A percentile compares a stretch with the other conserved stretches of the same genome.
Conservation (phyloP, 2,797 vertebrate species). For the Luscinia megarhynchos region DNA sequence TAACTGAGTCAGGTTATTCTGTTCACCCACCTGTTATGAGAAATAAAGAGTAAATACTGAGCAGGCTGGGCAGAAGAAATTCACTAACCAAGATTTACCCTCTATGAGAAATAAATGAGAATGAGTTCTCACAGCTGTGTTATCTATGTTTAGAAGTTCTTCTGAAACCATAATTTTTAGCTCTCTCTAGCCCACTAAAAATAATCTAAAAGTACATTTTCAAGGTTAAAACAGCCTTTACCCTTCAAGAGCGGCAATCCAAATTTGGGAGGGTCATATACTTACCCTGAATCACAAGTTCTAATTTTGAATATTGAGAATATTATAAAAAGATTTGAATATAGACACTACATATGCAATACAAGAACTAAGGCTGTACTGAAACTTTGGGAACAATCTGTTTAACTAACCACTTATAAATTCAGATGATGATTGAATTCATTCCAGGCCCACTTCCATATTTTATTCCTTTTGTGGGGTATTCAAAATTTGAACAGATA, state of each 20-base stretch:
- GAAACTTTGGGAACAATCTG: background rate
- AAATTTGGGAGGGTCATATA: background rate
- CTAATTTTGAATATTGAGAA: background rate
- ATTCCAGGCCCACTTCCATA: background rate
- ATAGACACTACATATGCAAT: background rate
- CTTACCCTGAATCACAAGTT: background rate
- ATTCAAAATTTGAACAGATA: background rate
- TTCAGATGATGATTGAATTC: background rate
- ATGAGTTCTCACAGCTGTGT: background rate
- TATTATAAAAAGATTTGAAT: background rate
- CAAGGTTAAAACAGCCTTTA: background rate
- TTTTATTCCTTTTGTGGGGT: background rate
- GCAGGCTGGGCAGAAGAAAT: background rate
- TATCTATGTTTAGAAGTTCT: conserved; percentile 1
- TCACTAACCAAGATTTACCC: background rate
- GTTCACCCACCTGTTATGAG: conserved; percentile 9
- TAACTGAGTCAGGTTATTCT: conserved; percentile 10
- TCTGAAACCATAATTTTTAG: background rate
- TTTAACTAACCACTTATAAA: background rate
- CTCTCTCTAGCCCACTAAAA: background rate
- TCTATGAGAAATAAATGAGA: background rate
- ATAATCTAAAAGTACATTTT: background rate
- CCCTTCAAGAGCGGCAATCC: background rate
- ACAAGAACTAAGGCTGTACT: background rate
- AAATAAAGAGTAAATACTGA: background rate